Base-by-base conservation (phyloP, 2,797 vertebrate species). In the Tragopan temminckii region DNA sequence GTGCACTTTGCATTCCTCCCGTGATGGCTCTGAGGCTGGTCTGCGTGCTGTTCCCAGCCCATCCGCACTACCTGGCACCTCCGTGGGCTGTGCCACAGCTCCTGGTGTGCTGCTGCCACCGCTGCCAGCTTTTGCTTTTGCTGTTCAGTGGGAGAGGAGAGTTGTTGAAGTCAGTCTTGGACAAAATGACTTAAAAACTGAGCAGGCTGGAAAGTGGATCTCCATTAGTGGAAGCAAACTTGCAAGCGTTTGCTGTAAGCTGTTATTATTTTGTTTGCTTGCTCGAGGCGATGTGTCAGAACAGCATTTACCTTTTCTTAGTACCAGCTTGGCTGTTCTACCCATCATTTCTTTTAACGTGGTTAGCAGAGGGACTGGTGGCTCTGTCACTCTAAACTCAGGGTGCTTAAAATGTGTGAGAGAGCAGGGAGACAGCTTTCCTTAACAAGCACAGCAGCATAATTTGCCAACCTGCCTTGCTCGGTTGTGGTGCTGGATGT, bases 1-100 rank as follows among this genome's bases (percentile, higher is more conserved):
- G 92, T 97, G 94, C 94, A 92, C 93, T 97, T 97, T 96, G 9
- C 68, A 90, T 68, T 92, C 95, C 72, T 95, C 46, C 85, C 0
- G 0, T 81, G 81, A 95, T 67, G 94, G 91, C 92, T 91, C 86
- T 85, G 86, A 90, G 80, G 88, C 74, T 68, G 74, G 91, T 90
- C 74, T 31, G 79, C 50, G 20, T 70, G 74, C 18, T 81, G 84
- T 71, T 78, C 55, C 78, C 89, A 88, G 80, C 70, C 66, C 1
- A 53, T 81, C n/a, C 31, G 7, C 55, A 3, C 38, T 63, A 63
- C 61, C 88, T 61, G 36, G 70, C 55, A 68, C 72, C 7, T 1
- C 53, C 71, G 2, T 43, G 12, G 36, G 61, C 77, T 8, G 1
- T 12, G 36, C 45, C 76, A 43, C 7, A 1, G 64, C 87, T 76